Base-by-base conservation (phyloP, 2,797 vertebrate species). In the Coilia nasus region DNA sequence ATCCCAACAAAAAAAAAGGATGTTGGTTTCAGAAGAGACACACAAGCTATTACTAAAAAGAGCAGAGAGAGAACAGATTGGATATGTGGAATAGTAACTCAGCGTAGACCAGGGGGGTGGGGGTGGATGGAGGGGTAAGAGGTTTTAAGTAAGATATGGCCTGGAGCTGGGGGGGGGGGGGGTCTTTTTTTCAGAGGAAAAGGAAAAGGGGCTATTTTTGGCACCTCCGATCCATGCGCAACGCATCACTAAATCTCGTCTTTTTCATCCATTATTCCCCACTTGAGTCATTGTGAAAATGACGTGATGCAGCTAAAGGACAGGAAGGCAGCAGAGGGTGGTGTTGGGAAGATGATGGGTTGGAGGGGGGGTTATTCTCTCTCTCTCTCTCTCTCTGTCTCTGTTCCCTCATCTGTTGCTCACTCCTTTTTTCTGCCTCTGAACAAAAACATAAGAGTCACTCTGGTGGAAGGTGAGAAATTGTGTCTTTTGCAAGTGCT, bases 231-330 rank as follows among this genome's bases (percentile, higher is more conserved):
- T 92, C 90, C 90, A 91, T 89, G 90, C 92, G 88, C 91, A 91
- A 92, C 88, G 91, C 90, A 89, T 90, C 90, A 81, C 89, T 89
- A 88, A 90, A 87, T 82, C 87, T 87, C 82, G 84, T 90, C 88
- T 89, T 92, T 89, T 89, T 91, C 92, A 94, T 93, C 90, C 90
- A 92, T 94, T 93, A 93, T 93, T 93, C 91, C 92, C 88, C 89
- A 84, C 88, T 92, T 92, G 92, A 93, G 90, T 93, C 93, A 91
- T 90, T 90, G 86, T 81, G 87, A 7, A 83, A 89, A 87, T 88
- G 86, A 86, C 83, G 84, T 41, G 80, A 57, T 14, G 60, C 57
- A n/a, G 56, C 81, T 57, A 46, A 81, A 82, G 59, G 56, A 17
- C 35, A 47, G 10, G 82, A 44, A 82, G 56, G 6, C 21, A 47